A percentile compares a stretch with the other conserved stretches of the same genome.
Conservation (phyloP, 1,140 invertebrate species). For the Dinoponera quadriceps region DNA sequence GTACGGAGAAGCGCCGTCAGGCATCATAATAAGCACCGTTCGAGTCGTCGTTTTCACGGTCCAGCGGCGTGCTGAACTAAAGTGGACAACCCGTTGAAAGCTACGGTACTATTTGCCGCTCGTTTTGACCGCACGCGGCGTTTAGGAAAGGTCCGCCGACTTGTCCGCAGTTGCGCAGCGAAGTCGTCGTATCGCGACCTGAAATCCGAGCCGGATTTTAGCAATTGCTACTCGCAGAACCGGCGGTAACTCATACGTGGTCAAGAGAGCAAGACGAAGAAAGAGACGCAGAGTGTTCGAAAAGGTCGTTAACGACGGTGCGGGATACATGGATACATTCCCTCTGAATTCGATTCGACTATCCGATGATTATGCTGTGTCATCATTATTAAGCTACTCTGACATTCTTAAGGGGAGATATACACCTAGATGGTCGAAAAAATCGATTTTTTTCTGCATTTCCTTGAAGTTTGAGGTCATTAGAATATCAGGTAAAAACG, state of each 20-base stretch:
- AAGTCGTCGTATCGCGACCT: background rate
- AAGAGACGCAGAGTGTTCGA: background rate
- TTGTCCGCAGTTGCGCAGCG: background rate
- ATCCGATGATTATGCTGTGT: too few species aligned
- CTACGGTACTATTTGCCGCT: background rate
- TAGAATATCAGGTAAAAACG: too few species aligned
- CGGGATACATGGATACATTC: background rate
- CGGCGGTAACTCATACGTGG: slow-evolving; percentile 23
- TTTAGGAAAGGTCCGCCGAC: slow-evolving; percentile 17
- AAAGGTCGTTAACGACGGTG: background rate
- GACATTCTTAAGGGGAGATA: too few species aligned
- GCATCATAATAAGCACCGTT: slow-evolving; percentile 8
- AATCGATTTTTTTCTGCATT: too few species aligned
- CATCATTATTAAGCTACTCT: too few species aligned
- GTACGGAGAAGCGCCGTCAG: background rate
- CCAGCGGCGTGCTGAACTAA: background rate
- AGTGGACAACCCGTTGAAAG: slow-evolving; percentile 13
- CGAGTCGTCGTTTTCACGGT: slow-evolving; percentile 1
- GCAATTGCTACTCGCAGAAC: slow-evolving; percentile 19
- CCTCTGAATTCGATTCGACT: background rate
- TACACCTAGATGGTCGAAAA: too few species aligned
- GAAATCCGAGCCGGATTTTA: slow-evolving; percentile 25
- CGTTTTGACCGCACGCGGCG: background rate
- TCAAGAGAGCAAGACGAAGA: background rate
- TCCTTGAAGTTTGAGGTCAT: too few species aligned